Evolutionary conservation across 2,797 vertebrate genomes (phyloP).

Genomic region (Clarias laeviceps): DNA sequence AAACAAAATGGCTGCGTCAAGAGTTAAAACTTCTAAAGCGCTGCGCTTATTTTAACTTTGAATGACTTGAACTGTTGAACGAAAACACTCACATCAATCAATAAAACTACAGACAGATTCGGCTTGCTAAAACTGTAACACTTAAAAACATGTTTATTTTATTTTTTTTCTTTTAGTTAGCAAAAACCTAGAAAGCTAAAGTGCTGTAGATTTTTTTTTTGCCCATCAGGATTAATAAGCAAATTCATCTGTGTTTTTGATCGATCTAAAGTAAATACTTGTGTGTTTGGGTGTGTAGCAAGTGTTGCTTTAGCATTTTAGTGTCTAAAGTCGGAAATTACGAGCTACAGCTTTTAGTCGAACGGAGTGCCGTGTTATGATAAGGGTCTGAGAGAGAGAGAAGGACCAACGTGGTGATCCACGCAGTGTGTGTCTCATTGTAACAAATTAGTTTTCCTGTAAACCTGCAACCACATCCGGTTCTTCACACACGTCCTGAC

Average conservation of each 20-base stretch:
- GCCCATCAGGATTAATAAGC: background rate
- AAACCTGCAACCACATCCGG: background rate
- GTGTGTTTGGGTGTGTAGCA: background rate
- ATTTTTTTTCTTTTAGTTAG: too few species aligned
- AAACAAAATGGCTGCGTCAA: too few species aligned
- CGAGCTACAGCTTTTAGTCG: background rate
- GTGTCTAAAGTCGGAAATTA: background rate
- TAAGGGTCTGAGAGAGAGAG: background rate
- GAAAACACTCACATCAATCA: too few species aligned
- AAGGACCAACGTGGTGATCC: too few species aligned
- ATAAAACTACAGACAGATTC: too few species aligned
- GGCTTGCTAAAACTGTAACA: too few species aligned
- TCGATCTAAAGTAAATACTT: background rate
- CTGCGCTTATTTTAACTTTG: too few species aligned
- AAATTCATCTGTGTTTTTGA: background rate
- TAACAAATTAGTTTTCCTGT: background rate
- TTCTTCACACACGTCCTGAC: background rate
- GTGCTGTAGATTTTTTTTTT: background rate
- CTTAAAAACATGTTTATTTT: too few species aligned
- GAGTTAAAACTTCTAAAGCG: too few species aligned
- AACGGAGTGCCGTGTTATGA: background rate
- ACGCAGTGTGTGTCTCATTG: too few species aligned
- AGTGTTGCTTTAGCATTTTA: background rate
- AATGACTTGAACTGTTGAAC: too few species aligned
- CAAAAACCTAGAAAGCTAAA: too few species aligned